Percentiles rank a stretch among this genome's conserved stretches.
Conservation (phyloP, 1,140 invertebrate genomes). For the Archegozetes longisetosus region DNA sequence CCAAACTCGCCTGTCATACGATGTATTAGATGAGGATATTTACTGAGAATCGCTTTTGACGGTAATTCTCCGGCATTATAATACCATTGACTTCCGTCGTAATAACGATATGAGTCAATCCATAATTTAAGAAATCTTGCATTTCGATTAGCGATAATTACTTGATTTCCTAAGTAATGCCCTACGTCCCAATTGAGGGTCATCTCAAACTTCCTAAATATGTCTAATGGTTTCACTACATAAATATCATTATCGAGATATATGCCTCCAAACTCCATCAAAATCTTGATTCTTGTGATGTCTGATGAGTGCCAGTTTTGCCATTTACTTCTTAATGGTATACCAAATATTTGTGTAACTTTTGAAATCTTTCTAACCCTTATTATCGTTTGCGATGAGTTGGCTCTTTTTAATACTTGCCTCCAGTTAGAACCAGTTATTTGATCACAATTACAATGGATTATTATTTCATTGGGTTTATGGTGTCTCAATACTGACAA, state of each 20-base stretch:
- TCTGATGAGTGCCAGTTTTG: constrained; percentile 29
- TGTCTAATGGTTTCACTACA: constrained; percentile 28
- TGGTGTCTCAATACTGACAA: constrained; percentile 23
- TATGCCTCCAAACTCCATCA: constrained; percentile 30
- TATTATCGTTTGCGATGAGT: constrained; percentile 13
- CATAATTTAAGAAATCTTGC: constrained; percentile 25
- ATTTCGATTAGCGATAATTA: constrained; percentile 25
- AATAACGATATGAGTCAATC: constrained; percentile 24
- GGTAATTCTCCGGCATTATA: constrained; percentile 28
- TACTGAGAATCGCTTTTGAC: constrained; percentile 24
- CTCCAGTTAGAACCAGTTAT: constrained; percentile 19
- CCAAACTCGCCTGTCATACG: constrained; percentile 25
- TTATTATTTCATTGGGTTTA: constrained; percentile 22
- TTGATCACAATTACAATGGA: constrained; percentile 24
- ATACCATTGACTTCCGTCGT: constrained; percentile 24
- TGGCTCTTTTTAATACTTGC: constrained; percentile 4
- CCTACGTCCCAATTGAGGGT: constrained; percentile 27
- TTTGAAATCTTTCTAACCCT: constrained; percentile 14
- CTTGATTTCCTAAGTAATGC: constrained; percentile 23
- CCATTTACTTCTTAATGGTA: constrained; percentile 17
- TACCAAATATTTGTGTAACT: constrained; percentile 24
- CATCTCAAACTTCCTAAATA: constrained; percentile 29
- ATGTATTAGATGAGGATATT: constrained; percentile 24
- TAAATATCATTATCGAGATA: constrained; percentile 31
- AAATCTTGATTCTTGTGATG: constrained; percentile 26